Conservation (phyloP, 1,140 invertebrate genomes). For the Mactra quadrangularis region DNA sequence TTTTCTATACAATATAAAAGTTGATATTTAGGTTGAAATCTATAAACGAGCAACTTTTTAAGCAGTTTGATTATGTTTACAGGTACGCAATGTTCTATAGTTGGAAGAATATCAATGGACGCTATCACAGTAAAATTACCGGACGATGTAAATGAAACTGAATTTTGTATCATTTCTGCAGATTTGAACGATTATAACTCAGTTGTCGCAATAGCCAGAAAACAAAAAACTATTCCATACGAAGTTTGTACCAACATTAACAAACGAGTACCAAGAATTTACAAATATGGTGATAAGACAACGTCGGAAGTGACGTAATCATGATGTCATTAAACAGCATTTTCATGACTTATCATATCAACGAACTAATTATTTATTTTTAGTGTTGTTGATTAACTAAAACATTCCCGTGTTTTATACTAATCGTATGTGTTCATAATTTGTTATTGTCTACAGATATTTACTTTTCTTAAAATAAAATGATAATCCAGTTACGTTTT, state of each 20-base stretch:
- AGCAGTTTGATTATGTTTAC: slow-evolving; percentile 10
- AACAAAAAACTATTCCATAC: slow-evolving; percentile 66
- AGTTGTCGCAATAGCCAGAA: slow-evolving; percentile 57
- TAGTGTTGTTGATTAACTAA: too few relatives aligned
- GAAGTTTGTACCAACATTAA: slow-evolving; percentile 68
- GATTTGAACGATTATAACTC: slow-evolving; percentile 65
- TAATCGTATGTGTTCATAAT: too few relatives aligned
- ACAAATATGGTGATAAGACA: slow-evolving; percentile 9
- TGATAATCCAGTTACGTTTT: too few relatives aligned
- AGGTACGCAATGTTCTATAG: slow-evolving; percentile 66
- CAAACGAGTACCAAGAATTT: slow-evolving; percentile 66
- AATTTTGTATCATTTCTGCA: slow-evolving; percentile 63
- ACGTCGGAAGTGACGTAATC: not conserved
- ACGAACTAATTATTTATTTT: too few relatives aligned
- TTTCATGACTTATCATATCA: too few relatives aligned
- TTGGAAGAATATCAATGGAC: slow-evolving; percentile 74
- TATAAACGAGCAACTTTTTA: too few relatives aligned
- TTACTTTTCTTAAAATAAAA: too few relatives aligned
- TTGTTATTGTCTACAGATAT: too few relatives aligned
- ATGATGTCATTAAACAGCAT: too few relatives aligned
- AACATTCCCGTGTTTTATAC: too few relatives aligned
- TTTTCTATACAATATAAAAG: too few relatives aligned
- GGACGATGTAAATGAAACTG: slow-evolving; percentile 20
- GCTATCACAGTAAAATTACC: slow-evolving; percentile 69
- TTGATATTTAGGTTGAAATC: too few relatives aligned